Evolutionary conservation across 2,888 invertebrate species (phyloP).

Genomic region (Zaprionus bogoriensis): DNA sequence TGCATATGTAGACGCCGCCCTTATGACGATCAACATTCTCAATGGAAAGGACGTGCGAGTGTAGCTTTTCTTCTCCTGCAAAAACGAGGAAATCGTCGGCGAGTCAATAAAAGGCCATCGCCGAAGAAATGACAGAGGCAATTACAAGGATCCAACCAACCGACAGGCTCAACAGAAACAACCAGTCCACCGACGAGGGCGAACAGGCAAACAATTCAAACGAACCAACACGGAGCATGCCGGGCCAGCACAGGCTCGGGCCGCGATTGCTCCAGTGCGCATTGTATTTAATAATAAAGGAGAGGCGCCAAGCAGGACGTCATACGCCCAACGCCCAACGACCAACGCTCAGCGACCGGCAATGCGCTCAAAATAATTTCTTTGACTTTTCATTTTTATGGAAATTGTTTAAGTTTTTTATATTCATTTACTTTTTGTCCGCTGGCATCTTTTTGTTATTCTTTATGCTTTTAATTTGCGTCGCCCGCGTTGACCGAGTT

Average conservation of each 20-base stretch:
- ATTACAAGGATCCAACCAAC: constrained; percentile 47
- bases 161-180: no score
- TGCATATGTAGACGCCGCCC: constrained; percentile 86
- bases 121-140: constrained; percentile 70
- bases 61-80: constrained; percentile 86
- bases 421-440: constrained; percentile 59
- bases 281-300: constrained; percentile 62
- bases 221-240: no score
- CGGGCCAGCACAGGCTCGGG: constrained; percentile 13
- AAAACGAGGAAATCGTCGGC: constrained; percentile 27
- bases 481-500: constrained; percentile 29
- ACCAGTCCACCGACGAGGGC: background rate
- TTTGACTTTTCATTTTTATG: constrained; percentile 73
- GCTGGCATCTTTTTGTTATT: constrained; percentile 32
- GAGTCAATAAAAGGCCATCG: constrained; percentile 58
- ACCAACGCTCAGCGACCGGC: no score
- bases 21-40: constrained; percentile 86
- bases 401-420: constrained; percentile 68
- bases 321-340: no score
- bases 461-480: constrained; percentile 47
- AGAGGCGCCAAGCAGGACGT: constrained; percentile 21
- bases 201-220: constrained; percentile 21
- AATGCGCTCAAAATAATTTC: constrained; percentile 53
- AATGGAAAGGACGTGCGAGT: constrained; percentile 85
- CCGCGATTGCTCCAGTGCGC: constrained; percentile 35